A percentile compares a stretch with the other conserved stretches of the same genome.
Conservation (phyloP, 1,140 invertebrate species). For the Agrilus planipennis region DNA sequence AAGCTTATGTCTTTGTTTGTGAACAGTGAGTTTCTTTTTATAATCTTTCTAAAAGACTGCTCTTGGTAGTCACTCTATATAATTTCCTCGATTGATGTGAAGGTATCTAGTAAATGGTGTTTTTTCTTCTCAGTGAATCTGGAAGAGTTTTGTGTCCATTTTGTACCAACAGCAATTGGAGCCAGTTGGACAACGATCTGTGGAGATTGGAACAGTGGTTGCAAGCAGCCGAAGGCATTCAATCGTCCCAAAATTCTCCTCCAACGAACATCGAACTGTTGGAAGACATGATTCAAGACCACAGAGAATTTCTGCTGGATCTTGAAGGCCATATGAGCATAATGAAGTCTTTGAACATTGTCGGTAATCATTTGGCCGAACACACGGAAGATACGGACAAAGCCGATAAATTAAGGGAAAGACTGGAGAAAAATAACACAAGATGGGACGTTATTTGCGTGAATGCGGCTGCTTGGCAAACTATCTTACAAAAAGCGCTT, state of each 20-base stretch:
- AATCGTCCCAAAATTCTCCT: constrained; percentile 51
- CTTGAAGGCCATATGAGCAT: constrained; percentile 81
- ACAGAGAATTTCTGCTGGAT: constrained; percentile 73
- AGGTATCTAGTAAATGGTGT: no score
- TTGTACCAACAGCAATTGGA: constrained; percentile 76
- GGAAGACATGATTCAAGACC: constrained; percentile 71
- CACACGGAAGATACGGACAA: constrained; percentile 56
- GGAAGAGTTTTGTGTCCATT: constrained; percentile 66
- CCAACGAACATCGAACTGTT: constrained; percentile 68
- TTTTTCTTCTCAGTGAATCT: constrained; percentile 45
- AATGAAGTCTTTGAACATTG: constrained; percentile 73
- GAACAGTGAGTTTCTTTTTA: constrained; percentile 51
- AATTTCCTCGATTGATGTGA: no score
- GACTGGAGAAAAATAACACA: constrained; percentile 55
- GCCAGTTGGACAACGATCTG: constrained; percentile 76
- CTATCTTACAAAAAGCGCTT: constrained; percentile 59
- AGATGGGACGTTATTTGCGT: constrained; percentile 73
- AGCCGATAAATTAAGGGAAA: constrained; percentile 49
- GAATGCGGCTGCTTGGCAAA: constrained; percentile 60
- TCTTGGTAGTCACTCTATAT: no score
- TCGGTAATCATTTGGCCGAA: constrained; percentile 67
- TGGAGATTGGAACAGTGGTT: constrained; percentile 86
- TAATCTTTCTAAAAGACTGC: no score
- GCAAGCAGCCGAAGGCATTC: constrained; percentile 72
- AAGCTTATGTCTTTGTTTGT: constrained; percentile 51